Evolutionary conservation across 1,140 invertebrate species (phyloP), one percentile per base, ranked within the genome.

Genomic region (Diabrotica virgifera): DNA sequence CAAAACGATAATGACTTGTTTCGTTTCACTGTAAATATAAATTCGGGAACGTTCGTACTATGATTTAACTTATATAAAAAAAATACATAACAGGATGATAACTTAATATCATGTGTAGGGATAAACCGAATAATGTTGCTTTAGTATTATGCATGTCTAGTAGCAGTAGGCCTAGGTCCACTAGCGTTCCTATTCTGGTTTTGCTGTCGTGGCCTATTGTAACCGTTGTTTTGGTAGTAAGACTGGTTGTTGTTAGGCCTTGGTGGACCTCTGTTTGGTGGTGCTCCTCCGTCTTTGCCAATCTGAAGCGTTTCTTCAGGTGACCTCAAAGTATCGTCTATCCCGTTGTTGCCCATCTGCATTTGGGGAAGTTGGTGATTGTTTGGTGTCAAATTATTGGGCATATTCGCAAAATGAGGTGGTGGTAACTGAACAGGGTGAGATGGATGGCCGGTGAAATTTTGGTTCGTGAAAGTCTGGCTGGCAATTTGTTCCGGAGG

Each of bases 401-500:
- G 58, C 14, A 64, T 50, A 9, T 63, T 51, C 36, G 72, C 72
- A 57, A 73, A 75, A 62, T 74, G 75, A 8, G 76, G 69, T 24
- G n/a, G n/a, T 11, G 76, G 76, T 69, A 77, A 68, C 7, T 75
- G 75, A 46, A 78, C 73, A 4, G 76, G 73, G 38, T 74, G 76
- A 12, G 75, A 74, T 6, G 70, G 76, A 12, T 67, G 70, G 14
- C 54, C 65, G 5, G 72, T 73, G 70, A 86, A 91, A 64, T 86
- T 88, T 71, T 91, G 89, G 79, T 92, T 92, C 36, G 89, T 92
- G 71, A 90, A 92, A 36, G 90, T 91, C 77, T 91, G 89, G 6
- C 87, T 85, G 8, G 88, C 88, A 72, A 91, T 91, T 65, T 77
- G 73, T 62, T 78, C 75, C 24, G 76, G 76, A 0, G 89, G 87